Base-by-base conservation (phyloP, 2,113 vertebrate species). In the Plotosus lineatus region DNA sequence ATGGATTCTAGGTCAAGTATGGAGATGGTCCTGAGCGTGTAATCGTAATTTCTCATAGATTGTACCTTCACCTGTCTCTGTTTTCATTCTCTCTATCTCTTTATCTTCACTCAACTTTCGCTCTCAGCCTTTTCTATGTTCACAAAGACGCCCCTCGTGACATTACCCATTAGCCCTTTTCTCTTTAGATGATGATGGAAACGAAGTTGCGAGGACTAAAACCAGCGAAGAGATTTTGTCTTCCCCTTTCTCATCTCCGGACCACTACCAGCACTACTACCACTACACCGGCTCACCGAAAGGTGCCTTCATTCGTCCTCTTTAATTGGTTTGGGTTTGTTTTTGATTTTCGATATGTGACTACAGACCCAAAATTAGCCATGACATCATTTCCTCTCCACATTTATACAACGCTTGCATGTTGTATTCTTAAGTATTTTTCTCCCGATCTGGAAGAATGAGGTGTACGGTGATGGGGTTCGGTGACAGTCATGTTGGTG, bases 171-270 rank as follows among this genome's bases (percentile, higher is more conserved):
- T 51, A 82, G 40, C 74, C 74, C 23, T 82, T 28, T 81, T 23
- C 12, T 63, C 60, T 36, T 86, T 90, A 98, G 96, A 94, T 68
- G 72, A 88, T 53, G 38, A 83, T 15, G 87, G 48, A 76, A 78
- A 90, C 4, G 88, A 92, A 94, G 93, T 93, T 88, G 94, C 88
- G 0, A 97, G 95, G 87, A 97, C 90, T 86, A 97, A 95, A 93
- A 95, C 95, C 83, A 97, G 95, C 0, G 96, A 96, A 82, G 96
- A 98, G 85, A 94, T 97, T 0, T 82, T 95, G 78, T 91, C 95
- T 1, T 94, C 94, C 80, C 94, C 96, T 44, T 94, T 95, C 53
- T 92, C 95, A 88, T 96, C 94, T 0, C 95, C 95, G 0, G 93
- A 94, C 77, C 90, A 94, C 0, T 97, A 96, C 91, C 96, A 96